Percentiles rank a stretch among this genome's conserved stretches.
These are phyloP conservation scores for Oplegnathus fasciatus DNA, from an alignment of 2,113 vertebrate species.

Conservation along the genomic window DNA sequence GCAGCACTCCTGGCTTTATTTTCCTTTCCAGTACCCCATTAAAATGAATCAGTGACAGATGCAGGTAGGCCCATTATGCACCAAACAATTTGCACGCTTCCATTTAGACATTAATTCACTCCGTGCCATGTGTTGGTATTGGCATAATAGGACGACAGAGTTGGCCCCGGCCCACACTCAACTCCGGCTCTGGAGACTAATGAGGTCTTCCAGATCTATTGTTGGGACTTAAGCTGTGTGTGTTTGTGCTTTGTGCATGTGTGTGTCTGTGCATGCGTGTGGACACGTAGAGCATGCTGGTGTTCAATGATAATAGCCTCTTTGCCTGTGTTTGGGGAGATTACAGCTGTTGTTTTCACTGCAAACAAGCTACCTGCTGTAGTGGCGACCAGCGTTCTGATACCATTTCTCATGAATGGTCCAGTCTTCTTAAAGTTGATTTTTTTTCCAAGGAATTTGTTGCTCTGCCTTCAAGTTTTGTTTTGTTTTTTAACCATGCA, in stretches of 20 bases:
- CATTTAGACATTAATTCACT: slow-evolving; percentile 70
- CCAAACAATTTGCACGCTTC: slow-evolving; percentile 66
- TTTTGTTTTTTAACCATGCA: slow-evolving; percentile 17
- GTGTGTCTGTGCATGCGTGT: slow-evolving; percentile 45
- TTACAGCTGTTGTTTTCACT: slow-evolving; percentile 72
- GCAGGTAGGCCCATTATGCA: slow-evolving; percentile 71
- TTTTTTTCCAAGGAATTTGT: slow-evolving; percentile 19
- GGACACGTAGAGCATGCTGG: slow-evolving; percentile 38
- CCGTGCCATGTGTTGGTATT: slow-evolving; percentile 65
- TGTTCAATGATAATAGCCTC: slow-evolving; percentile 66
- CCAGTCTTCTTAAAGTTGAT: background rate
- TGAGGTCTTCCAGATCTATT: slow-evolving; percentile 78
- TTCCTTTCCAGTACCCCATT: slow-evolving; percentile 38
- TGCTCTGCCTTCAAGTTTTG: background rate
- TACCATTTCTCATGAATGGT: slow-evolving; percentile 49
- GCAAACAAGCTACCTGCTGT: slow-evolving; percentile 62
- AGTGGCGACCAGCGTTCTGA: slow-evolving; percentile 20
- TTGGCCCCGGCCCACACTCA: slow-evolving; percentile 62
- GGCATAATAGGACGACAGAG: slow-evolving; percentile 59
- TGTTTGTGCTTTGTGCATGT: slow-evolving; percentile 25
- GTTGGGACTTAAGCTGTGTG: slow-evolving; percentile 67
- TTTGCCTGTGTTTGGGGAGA: slow-evolving; percentile 70
- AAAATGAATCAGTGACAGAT: slow-evolving; percentile 58
- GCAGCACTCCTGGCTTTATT: slow-evolving; percentile 34
- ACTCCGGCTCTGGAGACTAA: slow-evolving; percentile 75